Evolutionary conservation across 2,797 vertebrate genomes (phyloP), one percentile per base, ranked within the genome.

Genomic region (Fundulus diaphanus): DNA sequence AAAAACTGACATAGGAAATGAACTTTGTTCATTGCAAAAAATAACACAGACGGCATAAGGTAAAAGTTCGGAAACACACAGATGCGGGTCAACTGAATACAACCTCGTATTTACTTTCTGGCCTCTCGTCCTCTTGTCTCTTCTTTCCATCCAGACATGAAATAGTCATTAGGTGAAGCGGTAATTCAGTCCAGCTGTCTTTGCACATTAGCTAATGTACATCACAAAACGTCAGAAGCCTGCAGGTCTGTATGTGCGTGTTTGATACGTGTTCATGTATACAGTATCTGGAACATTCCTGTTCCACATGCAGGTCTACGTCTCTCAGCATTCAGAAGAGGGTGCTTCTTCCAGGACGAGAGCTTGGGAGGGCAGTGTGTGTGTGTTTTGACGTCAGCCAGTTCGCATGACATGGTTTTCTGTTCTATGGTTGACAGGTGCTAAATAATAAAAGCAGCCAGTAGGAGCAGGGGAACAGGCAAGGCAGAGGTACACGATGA

Each of bases 361-460:
- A 5, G 56, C 22, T 2, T 11, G 24, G 48, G 51, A 72, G 68
- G 54, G 65, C 33, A 20, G 46, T 31, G n/a, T n/a, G 33, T 73
- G 70, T 72, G 73, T 76, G 68, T 72, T 72, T 87, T 65, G 82
- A 76, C 83, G 33, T 90, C 81, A 83, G 69, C 61, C 16, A 35
- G 80, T 80, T 88, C 22, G 73, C 85, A 79, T 77, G 82, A 87
- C 85, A 83, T 79, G 83, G 63, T 91, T 92, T 90, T 78, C 87
- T 91, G 77, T 88, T 90, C 82, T 67, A 48, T 0, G 33, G 87
- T 81, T 24, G 90, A 92, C 90, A 91, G 89, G 86, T 86, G 85
- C 89, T 94, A 90, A 94, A 93, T 93, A 92, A 94, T 94, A 85
- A 86, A 93, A 91, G 89, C 72, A 29, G 24, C 85, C 86, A 85